Evolutionary conservation across 2,797 vertebrate species (phyloP), one percentile per base, ranked within the genome.

Genomic region (Phrynocephalus guinanensis): DNA sequence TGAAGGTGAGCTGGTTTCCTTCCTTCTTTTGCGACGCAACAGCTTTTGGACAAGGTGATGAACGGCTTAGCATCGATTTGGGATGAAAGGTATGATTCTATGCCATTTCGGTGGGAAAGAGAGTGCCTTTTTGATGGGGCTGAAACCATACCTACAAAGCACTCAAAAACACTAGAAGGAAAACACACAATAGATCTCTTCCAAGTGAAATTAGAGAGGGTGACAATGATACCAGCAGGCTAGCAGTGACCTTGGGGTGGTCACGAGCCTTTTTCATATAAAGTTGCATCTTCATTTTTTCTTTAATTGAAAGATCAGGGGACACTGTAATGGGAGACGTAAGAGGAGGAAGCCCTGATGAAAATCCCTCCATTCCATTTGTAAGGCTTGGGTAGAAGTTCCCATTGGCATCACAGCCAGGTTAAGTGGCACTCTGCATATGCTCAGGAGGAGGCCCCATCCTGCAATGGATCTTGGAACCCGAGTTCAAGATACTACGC

Each of bases 111-210:
- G 84, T 68, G 67, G 79, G 73, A 2, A 24, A 85, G 87, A 75
- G 73, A 86, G 9, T 78, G 77, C 87, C 92, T 92, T 85, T 80
- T 88, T 91, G 89, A 66, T 52, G 1, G 72, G 87, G 2, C 86
- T 72, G 0, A 52, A 10, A 85, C 90, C 91, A 10, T 85, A 91
- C 44, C 83, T 60, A 13, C 90, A 91, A 87, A 89, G 89, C 60
- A 33, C 79, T 48, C 86, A 63, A 88, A 90, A 75, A 70, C 63
- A 67, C 78, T 79, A n/a, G 73, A 82, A 79, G 86, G 76, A 82
- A 91, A 93, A 91, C 86, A 86, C 63, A 70, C n/a, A 85, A 78
- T 93, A 92, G 44, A 30, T 92, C 84, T 92, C 82, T 84, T 89
- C 85, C 68, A 28, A 8, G 89, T 87, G 89, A 89, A 91, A 88